Evolutionary conservation across 2,797 vertebrate genomes (phyloP), one percentile per base, ranked within the genome.

Genomic region (Galaxias olidus): DNA sequence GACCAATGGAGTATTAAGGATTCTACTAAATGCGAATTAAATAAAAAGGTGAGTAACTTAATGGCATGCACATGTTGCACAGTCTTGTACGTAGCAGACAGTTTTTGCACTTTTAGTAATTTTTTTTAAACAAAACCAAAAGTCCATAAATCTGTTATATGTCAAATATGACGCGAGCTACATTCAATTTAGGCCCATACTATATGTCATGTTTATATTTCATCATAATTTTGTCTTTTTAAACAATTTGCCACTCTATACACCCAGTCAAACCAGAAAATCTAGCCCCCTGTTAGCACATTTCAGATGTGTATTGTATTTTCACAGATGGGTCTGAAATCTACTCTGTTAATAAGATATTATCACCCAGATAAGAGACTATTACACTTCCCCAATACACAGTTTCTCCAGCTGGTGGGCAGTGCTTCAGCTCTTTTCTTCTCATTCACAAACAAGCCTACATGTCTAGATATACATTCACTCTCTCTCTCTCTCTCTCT

Each of bases 41-140:
- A 89, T 84, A 88, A 68, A 80, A 91, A 92, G 86, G 93, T 94
- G 91, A 93, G 93, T 89, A 12, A 19, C 10, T 20, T 14, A 48
- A 47, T 42, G 13, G 17, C 14, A 5, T 9, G 10, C 10, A 18
- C 20, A 49, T 40, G n/a, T n/a, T 6, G 30, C 30, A 30, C 6
- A 3, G 30, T 2, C 30, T 30, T 30, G 30, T n/a, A n/a, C n/a
- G n/a, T 30, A 2, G 30, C 30, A 30, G 30, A 30, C 6, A 30
- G 30, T 30, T 30, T 30, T 30, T 30, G 30, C 30, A 30, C 30
- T 30, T 30, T 30, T 30, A 30, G 30, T 30, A 30, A 30, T 30
- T 30, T 30, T 30, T 30, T 30, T 30, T 30, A 30, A 30, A 30
- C 30, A 30, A 30, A 30, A 6, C 6, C 6, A 30, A 30, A 30